Evolutionary conservation across 2,113 vertebrate species (phyloP), one percentile per base, ranked within the genome.

Genomic region (Paramormyrops kingsleyae): DNA sequence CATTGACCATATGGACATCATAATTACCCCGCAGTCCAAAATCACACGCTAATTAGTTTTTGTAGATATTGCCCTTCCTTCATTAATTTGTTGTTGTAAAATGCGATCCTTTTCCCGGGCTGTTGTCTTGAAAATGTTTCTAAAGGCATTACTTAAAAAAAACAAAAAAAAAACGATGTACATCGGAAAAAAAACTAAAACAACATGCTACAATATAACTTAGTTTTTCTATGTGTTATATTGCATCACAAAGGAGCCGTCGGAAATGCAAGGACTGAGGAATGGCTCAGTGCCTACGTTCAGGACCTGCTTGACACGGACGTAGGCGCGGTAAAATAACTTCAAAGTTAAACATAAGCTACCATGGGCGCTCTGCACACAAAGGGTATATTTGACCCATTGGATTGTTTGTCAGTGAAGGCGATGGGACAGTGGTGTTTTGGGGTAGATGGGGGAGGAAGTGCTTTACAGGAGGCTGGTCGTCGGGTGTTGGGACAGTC

Each of bases 1-100:
- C 94, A 90, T 95, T 95, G 95, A 95, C 96, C 96, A 96, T 96
- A 96, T 96, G 95, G 96, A 95, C 95, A 91, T 93, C 91, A 95
- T 85, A 88, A 88, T 89, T 90, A 85, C 77, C 56, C 90, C 27
- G 74, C 90, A 70, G 88, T 88, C 88, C 90, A 89, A 89, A 90
- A 88, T 90, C 90, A 88, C 74, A 88, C 52, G 87, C 66, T 90
- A 88, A 90, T 90, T 90, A 88, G 87, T 88, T 90, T 83, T 52
- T 84, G 77, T 87, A 87, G 70, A 90, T 88, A 90, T 88, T 44
- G 53, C 87, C 52, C 87, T 88, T 90, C 74, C 87, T 88, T 88
- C 52, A 52, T 62, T 83, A 88, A 90, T 83, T 83, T 85, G 80
- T 85, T 83, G 80, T 59, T 85, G 27, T 85, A 56, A 44, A 88